Conservation (phyloP, 2,888 invertebrate genomes). For the Epicampocera succincta region DNA sequence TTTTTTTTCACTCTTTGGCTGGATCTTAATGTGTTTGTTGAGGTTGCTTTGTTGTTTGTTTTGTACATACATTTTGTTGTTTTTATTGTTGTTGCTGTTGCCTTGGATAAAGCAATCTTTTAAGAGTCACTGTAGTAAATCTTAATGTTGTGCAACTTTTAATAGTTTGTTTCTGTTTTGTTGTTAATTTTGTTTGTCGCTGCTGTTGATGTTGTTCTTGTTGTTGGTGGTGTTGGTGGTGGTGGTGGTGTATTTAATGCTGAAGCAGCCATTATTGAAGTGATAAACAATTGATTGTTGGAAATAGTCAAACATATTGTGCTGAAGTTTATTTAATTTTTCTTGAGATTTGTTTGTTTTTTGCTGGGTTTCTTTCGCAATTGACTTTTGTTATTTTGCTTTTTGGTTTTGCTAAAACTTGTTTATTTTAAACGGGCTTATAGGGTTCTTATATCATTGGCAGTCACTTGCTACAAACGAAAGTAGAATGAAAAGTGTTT, state of each 20-base stretch:
- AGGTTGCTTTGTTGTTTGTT: slow-evolving; percentile 27
- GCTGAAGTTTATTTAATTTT: slow-evolving; percentile 53
- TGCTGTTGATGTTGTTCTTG: slow-evolving; percentile 41
- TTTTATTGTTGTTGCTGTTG: slow-evolving; percentile 2
- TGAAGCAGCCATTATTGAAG: slow-evolving; percentile 59
- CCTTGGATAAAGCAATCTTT: slow-evolving; percentile 45
- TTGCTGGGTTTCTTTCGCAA: slow-evolving; percentile 47
- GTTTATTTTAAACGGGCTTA: slow-evolving; percentile 2
- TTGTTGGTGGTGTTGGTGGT: slow-evolving; percentile 37
- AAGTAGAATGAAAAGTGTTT: not conserved
- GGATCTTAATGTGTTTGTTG: slow-evolving; percentile 50
- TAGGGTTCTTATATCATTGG: slow-evolving; percentile 29
- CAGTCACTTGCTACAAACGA: not conserved
- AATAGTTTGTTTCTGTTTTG: slow-evolving; percentile 54
- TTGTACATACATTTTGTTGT: slow-evolving; percentile 20
- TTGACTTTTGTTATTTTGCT: slow-evolving; percentile 60
- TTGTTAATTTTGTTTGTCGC: slow-evolving; percentile 47
- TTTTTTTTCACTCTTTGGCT: slow-evolving; percentile 8
- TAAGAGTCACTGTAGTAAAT: slow-evolving; percentile 40
- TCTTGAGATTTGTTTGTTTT: slow-evolving; percentile 51
- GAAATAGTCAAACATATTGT: slow-evolving; percentile 52
- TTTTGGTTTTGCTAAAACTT: slow-evolving; percentile 40
- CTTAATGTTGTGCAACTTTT: slow-evolving; percentile 60
- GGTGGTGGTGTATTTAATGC: slow-evolving; percentile 43
- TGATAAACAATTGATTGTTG: slow-evolving; percentile 68